These are phyloP conservation scores for Aphelenchoides fujianensis DNA, from an alignment of 1,140 invertebrate genomes.

Conservation along the genomic window DNA sequence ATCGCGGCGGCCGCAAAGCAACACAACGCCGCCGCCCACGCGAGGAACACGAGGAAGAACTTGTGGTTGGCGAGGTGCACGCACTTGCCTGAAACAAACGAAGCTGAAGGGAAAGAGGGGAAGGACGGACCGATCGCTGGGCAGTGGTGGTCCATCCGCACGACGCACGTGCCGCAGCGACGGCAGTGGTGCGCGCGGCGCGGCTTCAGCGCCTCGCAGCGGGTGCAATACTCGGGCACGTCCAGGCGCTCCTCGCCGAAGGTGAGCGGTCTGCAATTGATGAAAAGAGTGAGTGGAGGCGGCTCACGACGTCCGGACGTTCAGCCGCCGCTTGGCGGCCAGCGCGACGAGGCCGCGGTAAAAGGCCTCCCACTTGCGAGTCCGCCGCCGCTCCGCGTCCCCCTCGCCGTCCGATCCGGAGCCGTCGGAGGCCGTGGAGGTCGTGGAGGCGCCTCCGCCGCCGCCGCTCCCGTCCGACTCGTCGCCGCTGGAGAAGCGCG, in stretches of 20 bases:
- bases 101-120: no score
- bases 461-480: no score
- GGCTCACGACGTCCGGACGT: constrained; percentile 9
- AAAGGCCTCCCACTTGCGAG: not conserved
- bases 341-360: not conserved
- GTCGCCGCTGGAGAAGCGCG: not conserved
- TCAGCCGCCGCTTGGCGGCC: not conserved
- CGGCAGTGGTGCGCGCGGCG: not conserved
- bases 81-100: not conserved
- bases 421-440: not conserved
- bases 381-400: not conserved
- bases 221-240: not conserved
- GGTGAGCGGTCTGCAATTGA: not conserved
- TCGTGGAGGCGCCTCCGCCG: no score
- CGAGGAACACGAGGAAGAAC: not conserved
- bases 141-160: not conserved
- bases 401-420: not conserved
- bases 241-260: not conserved
- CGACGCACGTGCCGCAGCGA: not conserved
- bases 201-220: not conserved
- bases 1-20: not conserved
- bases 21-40: not conserved
- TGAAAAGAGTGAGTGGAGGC: not conserved
- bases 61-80: constrained; percentile 1
- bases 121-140: constrained; percentile 2